Base-by-base conservation (phyloP, 1,140 invertebrate species). In the Solenopsis invicta region DNA sequence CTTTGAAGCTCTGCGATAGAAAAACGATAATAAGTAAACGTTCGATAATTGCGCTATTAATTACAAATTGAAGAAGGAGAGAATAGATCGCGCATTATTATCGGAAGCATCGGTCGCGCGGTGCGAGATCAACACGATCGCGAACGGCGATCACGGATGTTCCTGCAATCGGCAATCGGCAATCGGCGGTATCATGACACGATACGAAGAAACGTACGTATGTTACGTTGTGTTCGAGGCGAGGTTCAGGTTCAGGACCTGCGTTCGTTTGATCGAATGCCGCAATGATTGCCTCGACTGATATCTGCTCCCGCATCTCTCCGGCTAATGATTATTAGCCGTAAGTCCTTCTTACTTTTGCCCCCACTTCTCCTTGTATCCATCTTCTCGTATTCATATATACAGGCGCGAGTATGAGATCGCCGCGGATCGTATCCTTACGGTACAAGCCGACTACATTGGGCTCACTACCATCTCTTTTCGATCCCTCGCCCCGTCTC, bases 251-350 rank as follows among this genome's bases (percentile, higher is more conserved):
- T 81, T 66, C 87, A 52, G 72, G 61, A 52, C 48, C 66, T 34
- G 41, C 67, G 72, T 88, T 75, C 92, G 93, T 93, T 93, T 93
- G 93, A 93, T 94, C 91, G 92, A 92, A 85, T 89, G 92, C 92
- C 93, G 93, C 93, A 92, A 89, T 92, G 92, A 94, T 93, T 93
- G 91, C 91, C 91, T 91, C 90, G 89, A 91, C 90, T 89, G 93
- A 93, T 94, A 94, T 89, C 93, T 92, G 93, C 93, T 93, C 87
- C 93, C 90, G 93, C 93, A 92, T 93, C 93, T 93, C 93, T 91
- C 69, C 85, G 85, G 87, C 93, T 94, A 94, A 94, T 93, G 93
- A 94, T 93, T 93, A 94, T 94, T 93, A 93, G 91, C 92, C 87
- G 88, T 74, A 89, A 93, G 91, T 87, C 67, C 90, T 85, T 86